Evolutionary conservation across 1,140 invertebrate genomes (phyloP).

Genomic region (Nautilus pompilius): DNA sequence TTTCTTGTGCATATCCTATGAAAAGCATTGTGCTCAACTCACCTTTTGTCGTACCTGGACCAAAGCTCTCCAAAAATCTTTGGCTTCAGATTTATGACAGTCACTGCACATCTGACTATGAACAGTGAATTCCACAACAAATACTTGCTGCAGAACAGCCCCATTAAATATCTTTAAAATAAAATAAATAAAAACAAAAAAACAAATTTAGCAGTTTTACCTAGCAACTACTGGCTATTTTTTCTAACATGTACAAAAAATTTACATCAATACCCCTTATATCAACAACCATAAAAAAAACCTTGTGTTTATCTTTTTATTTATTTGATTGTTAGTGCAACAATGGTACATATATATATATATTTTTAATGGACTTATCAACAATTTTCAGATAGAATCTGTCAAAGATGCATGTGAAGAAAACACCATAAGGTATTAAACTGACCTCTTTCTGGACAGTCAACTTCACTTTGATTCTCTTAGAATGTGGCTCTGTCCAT

Average conservation of each 20-base stretch:
- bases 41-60: constrained; percentile 67
- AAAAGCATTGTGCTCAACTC: constrained; percentile 4
- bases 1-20: background rate
- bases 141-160: constrained; percentile 63
- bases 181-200: no score
- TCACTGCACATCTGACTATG: constrained; percentile 95
- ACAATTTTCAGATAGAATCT: no score
- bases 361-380: no score
- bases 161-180: constrained; percentile 56
- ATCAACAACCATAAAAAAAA: no score
- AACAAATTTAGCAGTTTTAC: no score
- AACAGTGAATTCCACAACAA: constrained; percentile 90
- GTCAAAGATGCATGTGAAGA: background rate
- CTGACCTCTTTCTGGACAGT: constrained; percentile 92
- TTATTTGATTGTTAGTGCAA: no score
- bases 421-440: no score
- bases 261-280: no score
- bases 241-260: no score
- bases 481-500: constrained; percentile 99
- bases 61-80: constrained; percentile 94
- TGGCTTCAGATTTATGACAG: constrained; percentile 93
- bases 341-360: no score
- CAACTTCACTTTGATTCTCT: constrained; percentile 93
- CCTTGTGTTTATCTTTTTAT: no score
- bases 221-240: no score